These are phyloP conservation scores for Oophaga pumilio DNA, from an alignment of 2,113 vertebrate genomes.

Conservation along the genomic window DNA sequence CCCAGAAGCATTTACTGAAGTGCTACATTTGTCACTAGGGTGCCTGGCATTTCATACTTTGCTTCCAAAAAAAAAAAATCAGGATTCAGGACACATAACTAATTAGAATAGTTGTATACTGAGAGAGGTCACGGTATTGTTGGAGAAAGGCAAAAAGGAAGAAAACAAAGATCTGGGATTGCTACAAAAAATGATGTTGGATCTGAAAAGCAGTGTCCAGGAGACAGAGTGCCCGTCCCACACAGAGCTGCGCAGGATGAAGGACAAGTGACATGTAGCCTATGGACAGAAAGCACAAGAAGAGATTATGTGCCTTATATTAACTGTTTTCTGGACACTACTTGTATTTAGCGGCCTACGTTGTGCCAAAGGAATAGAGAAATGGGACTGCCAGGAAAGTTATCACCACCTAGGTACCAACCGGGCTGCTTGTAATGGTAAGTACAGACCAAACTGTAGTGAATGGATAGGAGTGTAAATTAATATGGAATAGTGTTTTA, in stretches of 20 bases:
- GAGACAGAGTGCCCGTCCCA: conserved; percentile 54
- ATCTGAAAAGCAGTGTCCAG: conserved; percentile 61
- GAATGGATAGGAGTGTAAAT: not conserved
- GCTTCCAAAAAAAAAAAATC: conserved; percentile 71
- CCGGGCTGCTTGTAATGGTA: conserved; percentile 76
- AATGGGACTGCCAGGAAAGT: conserved; percentile 65
- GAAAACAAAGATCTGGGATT: conserved; percentile 42
- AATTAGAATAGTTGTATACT: conserved; percentile 40
- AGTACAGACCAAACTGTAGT: conserved; percentile 64
- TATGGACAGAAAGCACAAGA: conserved; percentile 51
- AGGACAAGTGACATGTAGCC: conserved; percentile 64
- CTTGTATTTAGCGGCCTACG: conserved; percentile 69
- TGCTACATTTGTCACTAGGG: conserved; percentile 82
- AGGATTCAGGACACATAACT: conserved; percentile 56
- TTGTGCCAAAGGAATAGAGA: conserved; percentile 60
- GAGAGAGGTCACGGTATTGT: conserved; percentile 8
- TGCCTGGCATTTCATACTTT: conserved; percentile 93
- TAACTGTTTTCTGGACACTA: conserved; percentile 68
- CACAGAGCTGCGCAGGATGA: conserved; percentile 65
- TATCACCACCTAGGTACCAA: conserved; percentile 59
- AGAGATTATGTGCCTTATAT: conserved; percentile 76
- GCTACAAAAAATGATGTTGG: conserved; percentile 55
- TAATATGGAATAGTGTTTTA: not conserved
- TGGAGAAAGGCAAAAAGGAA: conserved; percentile 29
- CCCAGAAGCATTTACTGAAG: conserved; percentile 66